Evolutionary conservation across 1,140 invertebrate species (phyloP).

Genomic region (Tetranychus cinnabarinus): DNA sequence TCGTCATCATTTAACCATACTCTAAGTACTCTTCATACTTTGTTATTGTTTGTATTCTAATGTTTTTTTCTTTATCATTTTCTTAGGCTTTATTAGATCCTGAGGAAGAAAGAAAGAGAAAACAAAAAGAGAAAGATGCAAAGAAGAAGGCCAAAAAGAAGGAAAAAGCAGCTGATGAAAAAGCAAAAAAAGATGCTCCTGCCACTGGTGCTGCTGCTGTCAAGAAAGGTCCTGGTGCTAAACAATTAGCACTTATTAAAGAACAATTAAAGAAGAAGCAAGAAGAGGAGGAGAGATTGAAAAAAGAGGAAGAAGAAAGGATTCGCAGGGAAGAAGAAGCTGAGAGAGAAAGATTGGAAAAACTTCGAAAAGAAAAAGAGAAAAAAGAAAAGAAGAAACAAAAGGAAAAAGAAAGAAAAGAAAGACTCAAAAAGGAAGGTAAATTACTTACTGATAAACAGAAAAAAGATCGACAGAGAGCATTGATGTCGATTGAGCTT

Average conservation of each 20-base stretch:
- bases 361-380: constrained; percentile 54
- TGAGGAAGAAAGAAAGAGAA: not conserved
- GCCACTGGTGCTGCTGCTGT: constrained; percentile 9
- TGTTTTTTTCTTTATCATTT: no score
- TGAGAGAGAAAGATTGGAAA: constrained; percentile 16
- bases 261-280: constrained; percentile 34
- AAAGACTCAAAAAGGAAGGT: constrained; percentile 76
- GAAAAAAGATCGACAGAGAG: constrained; percentile 39
- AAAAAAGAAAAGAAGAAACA: constrained; percentile 56
- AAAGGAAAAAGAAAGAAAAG: constrained; percentile 80
- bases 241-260: constrained; percentile 9
- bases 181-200: constrained; percentile 13
- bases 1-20: no score
- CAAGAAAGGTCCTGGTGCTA: constrained; percentile 5
- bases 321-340: constrained; percentile 39
- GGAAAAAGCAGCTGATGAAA: constrained; percentile 4
- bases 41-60: no score
- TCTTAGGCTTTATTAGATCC: not conserved
- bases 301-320: constrained; percentile 52
- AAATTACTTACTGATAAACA: constrained; percentile 78
- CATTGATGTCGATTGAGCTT: constrained; percentile 58
- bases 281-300: constrained; percentile 40
- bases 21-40: no score
- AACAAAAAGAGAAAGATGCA: not conserved
- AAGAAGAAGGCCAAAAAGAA: not conserved